Conservation (phyloP, 2,888 invertebrate species). For the Nephrotoma guestfalica region DNA sequence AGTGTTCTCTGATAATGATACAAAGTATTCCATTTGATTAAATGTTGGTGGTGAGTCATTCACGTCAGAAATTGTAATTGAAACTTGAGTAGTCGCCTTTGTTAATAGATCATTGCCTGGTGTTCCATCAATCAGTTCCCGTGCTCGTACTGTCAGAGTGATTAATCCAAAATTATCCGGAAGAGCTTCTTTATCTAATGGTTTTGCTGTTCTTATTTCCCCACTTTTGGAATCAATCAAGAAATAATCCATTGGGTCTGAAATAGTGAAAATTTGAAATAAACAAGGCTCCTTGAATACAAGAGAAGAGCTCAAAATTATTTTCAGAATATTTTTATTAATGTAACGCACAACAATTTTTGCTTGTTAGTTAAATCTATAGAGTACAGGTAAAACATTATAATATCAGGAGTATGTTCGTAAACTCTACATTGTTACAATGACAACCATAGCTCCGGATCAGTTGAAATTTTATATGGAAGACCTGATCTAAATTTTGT, state of each 20-base stretch:
- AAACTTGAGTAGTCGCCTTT: conserved; percentile 54
- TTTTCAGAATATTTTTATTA: too few species aligned
- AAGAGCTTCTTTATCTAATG: conserved; percentile 70
- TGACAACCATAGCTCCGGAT: too few species aligned
- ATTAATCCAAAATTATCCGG: conserved; percentile 66
- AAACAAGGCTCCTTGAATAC: too few species aligned
- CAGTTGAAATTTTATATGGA: too few species aligned
- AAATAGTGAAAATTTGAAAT: background rate
- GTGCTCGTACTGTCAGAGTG: conserved; percentile 59
- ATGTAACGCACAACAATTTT: too few species aligned
- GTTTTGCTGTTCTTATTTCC: conserved; percentile 67
- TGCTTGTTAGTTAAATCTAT: too few species aligned
- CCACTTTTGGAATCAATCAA: conserved; percentile 63
- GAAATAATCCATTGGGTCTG: conserved; percentile 82
- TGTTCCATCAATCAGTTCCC: conserved; percentile 59
- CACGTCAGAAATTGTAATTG: conserved; percentile 73
- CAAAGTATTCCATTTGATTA: conserved; percentile 64
- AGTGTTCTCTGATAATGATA: conserved; percentile 69
- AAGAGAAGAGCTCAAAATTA: too few species aligned
- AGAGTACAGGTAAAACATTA: too few species aligned
- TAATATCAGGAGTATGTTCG: too few species aligned
- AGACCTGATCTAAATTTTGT: too few species aligned
- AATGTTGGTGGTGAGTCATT: conserved; percentile 81
- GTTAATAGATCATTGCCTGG: conserved; percentile 53
- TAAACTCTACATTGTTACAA: too few species aligned